A percentile compares a stretch with the other conserved stretches of the same genome.
phyloP scores from a whole-genome alignment of 2,797 vertebrate species.

The Tangara arthus region DNA sequence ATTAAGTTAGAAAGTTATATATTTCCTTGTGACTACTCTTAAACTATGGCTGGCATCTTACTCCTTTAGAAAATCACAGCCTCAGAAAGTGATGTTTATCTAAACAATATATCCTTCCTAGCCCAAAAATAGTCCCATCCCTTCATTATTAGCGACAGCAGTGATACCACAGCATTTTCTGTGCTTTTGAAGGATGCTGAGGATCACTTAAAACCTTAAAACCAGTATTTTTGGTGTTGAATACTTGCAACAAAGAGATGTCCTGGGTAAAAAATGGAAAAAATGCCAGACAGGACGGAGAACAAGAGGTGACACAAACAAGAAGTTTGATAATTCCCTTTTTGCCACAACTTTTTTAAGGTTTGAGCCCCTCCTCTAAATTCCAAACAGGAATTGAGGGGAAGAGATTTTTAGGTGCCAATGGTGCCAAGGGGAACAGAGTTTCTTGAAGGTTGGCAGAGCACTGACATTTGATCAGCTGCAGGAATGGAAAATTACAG shows the following conservation, averaged over 20 bases:
- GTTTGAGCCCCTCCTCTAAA: neutral
- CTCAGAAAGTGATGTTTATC: neutral
- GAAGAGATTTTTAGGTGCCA: neutral
- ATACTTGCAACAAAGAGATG: neutral
- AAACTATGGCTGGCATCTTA: neutral
- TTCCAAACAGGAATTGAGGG: neutral
- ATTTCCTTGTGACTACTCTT: neutral
- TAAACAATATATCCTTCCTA: neutral
- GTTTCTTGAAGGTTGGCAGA: neutral
- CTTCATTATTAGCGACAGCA: neutral
- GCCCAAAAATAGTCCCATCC: neutral
- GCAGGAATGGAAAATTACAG: slow-evolving; percentile 56
- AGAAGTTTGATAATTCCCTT: neutral
- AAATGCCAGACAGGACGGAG: neutral
- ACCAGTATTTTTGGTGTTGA: neutral
- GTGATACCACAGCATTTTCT: neutral
- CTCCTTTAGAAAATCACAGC: neutral
- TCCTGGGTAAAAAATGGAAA: neutral
- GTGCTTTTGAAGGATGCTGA: neutral
- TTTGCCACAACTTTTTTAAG: neutral
- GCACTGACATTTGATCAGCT: slow-evolving; percentile 40
- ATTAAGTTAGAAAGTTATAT: neutral
- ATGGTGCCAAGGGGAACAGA: neutral
- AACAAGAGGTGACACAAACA: neutral
- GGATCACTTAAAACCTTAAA: neutral